Base-by-base conservation (phyloP, 2,113 vertebrate species). In the Phalacrocorax carbo region DNA sequence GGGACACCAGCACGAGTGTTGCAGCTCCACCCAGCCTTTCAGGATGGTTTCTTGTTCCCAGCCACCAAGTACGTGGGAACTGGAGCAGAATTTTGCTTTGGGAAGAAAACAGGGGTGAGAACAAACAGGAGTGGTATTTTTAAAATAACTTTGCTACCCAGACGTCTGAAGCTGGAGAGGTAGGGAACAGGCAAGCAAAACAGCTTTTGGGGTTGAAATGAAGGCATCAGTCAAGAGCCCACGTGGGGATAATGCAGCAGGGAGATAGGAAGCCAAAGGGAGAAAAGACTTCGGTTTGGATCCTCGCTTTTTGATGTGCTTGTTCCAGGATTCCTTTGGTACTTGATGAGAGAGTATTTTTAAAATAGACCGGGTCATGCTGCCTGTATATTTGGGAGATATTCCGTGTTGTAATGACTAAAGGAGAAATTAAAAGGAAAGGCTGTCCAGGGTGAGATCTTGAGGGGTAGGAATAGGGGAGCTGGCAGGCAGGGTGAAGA, bases 21-120 rank as follows among this genome's bases (percentile, higher is more conserved):
- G 26, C 6, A 13, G 20, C 27, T 94, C 49, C 48, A 51, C 25
- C 32, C 62, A 83, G 26, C 10, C 32, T 79, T 76, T 65, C 6
- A 6, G 46, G 64, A 19, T n/a, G 12, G 38, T 55, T 90, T 83
- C 42, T 81, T 55, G 6, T 88, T 82, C 60, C 36, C 13, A 79
- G 0, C 25, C 3, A 1, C 48, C 71, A 38, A 13, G 27, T 0
- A 1, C 0, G 0, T 51, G 25, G 68, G 82, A 87, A 60, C 15
- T 52, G 42, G 36, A 81, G 62, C 29, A 42, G 27, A 60, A 78
- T 88, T 42, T 81, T 16, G 2, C 34, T 83, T 51, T 40, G 51
- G 32, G 55, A 65, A 75, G n/a, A 68, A 93, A 82, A 42, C 1
- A 68, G 25, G 26, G 7, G 11, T 54, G 34, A 90, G 54, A 64